Evolutionary conservation across 2,797 vertebrate species (phyloP).

Genomic region (Kryptopterus vitreolus): DNA sequence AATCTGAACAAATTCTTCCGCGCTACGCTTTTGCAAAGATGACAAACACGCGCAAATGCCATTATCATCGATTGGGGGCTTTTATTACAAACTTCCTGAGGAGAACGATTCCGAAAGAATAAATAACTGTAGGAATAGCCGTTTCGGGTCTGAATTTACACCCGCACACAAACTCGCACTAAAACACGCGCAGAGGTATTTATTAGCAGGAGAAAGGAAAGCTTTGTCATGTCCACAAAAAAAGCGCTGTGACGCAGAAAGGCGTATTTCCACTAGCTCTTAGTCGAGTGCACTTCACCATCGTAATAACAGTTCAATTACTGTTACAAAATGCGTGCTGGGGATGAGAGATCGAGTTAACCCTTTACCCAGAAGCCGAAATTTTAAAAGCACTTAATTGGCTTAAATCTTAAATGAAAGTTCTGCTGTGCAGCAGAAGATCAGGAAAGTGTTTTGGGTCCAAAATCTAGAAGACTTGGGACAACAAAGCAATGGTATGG

Average conservation of each 20-base stretch:
- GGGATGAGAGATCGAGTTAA: too few relatives aligned
- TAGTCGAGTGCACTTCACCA: neutral
- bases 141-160: constrained; percentile 66
- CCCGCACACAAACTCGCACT: constrained; percentile 56
- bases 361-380: neutral
- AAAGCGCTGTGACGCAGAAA: neutral
- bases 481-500: neutral
- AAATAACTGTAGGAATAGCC: constrained; percentile 77
- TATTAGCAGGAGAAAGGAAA: constrained; percentile 7
- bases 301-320: neutral
- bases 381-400: neutral
- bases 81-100: constrained; percentile 83
- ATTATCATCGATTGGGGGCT: constrained; percentile 83
- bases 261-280: neutral
- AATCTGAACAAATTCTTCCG: constrained; percentile 80
- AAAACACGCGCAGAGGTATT: neutral
- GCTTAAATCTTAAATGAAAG: neutral
- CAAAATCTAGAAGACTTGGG: neutral
- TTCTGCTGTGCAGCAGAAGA: neutral
- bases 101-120: constrained; percentile 69
- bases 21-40: constrained; percentile 80
- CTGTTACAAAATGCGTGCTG: neutral
- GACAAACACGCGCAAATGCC: constrained; percentile 82
- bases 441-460: too few relatives aligned
- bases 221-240: constrained; percentile 14